Evolutionary conservation across 2,797 vertebrate species (phyloP).

Genomic region (Columba guinea): DNA sequence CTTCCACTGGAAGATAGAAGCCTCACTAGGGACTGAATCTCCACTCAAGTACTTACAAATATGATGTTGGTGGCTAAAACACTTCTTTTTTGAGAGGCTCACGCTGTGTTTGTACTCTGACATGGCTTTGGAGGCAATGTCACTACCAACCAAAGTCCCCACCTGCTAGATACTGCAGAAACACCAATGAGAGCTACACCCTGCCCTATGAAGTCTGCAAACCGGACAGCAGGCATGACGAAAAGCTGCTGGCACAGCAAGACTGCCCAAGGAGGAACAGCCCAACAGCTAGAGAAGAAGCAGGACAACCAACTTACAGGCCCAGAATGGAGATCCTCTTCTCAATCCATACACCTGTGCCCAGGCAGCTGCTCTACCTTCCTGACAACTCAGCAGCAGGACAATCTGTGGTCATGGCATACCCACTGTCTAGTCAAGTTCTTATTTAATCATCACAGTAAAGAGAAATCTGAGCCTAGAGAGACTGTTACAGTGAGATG

Average conservation of each 20-base stretch:
- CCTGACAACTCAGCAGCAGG: neutral
- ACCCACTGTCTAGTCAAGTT: neutral
- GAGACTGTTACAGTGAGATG: neutral
- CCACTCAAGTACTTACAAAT: neutral
- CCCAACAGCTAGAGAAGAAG: neutral
- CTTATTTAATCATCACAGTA: neutral
- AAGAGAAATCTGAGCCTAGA: neutral
- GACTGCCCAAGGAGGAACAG: neutral
- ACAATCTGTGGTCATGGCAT: neutral
- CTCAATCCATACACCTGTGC: neutral
- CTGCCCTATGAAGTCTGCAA: neutral
- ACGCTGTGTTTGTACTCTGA: neutral
- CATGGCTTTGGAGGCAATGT: neutral
- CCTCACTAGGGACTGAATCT: neutral
- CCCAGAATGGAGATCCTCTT: neutral
- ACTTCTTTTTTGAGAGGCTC: neutral
- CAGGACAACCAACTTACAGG: neutral
- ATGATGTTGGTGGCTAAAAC: neutral
- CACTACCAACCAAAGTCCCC: neutral
- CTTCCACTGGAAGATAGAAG: constrained; percentile 15
- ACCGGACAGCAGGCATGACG: neutral
- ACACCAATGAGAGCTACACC: fast-evolving
- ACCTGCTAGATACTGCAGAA: neutral
- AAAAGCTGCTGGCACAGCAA: neutral
- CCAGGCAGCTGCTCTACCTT: neutral